Evolutionary conservation across 2,113 vertebrate genomes (phyloP).

Genomic region (Coregonus clupeaformis): DNA sequence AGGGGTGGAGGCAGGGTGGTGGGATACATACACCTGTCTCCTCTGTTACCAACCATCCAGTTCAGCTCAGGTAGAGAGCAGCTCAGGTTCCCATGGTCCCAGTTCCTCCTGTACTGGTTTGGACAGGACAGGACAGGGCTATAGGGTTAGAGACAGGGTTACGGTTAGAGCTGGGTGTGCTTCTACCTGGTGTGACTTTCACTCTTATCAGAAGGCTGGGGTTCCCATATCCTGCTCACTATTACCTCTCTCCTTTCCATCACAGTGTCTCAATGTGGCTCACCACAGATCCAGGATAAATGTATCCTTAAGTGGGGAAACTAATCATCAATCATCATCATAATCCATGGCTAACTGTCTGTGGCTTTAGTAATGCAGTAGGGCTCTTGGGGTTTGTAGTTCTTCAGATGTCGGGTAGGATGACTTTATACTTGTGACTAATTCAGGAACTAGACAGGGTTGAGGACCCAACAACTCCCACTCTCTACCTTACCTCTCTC

Average conservation of each 20-base stretch:
- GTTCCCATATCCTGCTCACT: conserved; percentile 59
- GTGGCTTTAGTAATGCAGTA: too few relatives aligned
- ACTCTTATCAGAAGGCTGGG: conserved; percentile 55
- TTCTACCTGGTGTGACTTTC: conserved; percentile 65
- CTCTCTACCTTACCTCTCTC: too few relatives aligned
- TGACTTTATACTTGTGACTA: background rate
- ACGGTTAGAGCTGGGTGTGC: conserved; percentile 2
- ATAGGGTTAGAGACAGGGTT: too few relatives aligned
- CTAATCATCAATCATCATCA: background rate
- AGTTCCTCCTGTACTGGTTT: conserved; percentile 40
- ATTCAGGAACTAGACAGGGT: background rate
- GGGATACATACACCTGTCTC: conserved; percentile 40
- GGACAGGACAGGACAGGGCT: background rate
- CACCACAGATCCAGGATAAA: background rate
- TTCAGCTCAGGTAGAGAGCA: conserved; percentile 43
- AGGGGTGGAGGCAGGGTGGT: too few relatives aligned
- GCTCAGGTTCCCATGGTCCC: conserved; percentile 54
- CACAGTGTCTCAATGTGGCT: conserved; percentile 29
- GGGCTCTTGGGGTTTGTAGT: too few relatives aligned
- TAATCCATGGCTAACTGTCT: background rate
- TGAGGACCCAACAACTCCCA: too few relatives aligned
- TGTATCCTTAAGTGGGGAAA: background rate
- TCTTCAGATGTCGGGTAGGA: too few relatives aligned
- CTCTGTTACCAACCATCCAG: conserved; percentile 32
- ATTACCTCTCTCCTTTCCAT: conserved; percentile 26